Percentiles rank a stretch among this genome's conserved stretches.
These are phyloP conservation scores for Cacatua alba DNA, from an alignment of 2,113 vertebrate genomes.

Conservation along the genomic window DNA sequence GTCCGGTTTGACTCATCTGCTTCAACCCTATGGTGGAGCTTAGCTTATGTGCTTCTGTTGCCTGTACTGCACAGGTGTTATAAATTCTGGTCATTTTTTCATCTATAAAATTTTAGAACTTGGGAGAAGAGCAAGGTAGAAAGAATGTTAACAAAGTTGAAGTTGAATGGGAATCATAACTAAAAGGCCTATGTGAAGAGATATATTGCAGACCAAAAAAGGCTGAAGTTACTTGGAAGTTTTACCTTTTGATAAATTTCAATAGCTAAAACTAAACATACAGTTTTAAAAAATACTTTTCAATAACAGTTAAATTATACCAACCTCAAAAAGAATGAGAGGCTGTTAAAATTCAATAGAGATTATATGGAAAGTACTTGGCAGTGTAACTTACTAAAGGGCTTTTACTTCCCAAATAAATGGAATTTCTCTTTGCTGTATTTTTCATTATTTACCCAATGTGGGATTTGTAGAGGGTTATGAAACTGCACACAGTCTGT, in stretches of 20 bases:
- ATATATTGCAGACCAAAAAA: background rate
- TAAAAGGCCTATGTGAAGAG: background rate
- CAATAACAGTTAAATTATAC: background rate
- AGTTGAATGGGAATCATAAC: background rate
- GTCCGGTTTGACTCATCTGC: background rate
- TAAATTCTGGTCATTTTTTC: background rate
- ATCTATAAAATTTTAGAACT: background rate
- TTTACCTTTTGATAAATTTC: background rate
- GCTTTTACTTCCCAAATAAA: background rate
- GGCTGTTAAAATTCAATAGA: background rate
- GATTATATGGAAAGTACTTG: background rate
- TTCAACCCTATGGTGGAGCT: background rate
- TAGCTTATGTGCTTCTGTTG: background rate
- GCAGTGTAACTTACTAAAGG: background rate
- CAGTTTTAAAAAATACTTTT: background rate
- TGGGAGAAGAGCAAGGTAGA: background rate
- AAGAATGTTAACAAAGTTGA: background rate
- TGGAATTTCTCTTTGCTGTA: background rate
- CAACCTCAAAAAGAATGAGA: background rate
- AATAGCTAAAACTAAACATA: background rate
- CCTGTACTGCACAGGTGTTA: background rate
- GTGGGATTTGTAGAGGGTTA: background rate
- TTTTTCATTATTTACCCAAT: background rate
- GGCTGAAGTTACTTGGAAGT: background rate
- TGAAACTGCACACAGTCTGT: background rate